Evolutionary conservation across 2,888 invertebrate species (phyloP).

Genomic region (Troglohyphantes excavatus): DNA sequence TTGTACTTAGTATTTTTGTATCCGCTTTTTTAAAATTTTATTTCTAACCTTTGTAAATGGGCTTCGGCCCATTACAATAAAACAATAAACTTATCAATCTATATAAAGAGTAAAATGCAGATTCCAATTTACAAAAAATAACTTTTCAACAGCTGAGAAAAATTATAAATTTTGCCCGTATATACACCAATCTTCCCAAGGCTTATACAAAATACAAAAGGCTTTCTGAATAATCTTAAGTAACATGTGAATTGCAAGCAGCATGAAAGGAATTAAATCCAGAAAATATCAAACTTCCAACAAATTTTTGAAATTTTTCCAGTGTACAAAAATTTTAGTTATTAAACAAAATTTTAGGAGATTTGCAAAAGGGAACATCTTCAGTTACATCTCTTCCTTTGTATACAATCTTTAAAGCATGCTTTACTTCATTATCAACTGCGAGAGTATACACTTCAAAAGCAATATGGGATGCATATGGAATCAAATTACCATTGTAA

Average conservation of each 20-base stretch:
- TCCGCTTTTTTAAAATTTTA: too few relatives aligned
- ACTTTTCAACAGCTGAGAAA: too few relatives aligned
- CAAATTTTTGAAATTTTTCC: constrained; percentile 92
- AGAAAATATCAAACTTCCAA: constrained; percentile 92
- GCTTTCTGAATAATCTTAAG: too few relatives aligned
- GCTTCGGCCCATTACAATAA: too few relatives aligned
- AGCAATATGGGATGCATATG: constrained; percentile 92
- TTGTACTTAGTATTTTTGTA: too few relatives aligned
- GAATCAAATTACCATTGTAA: constrained; percentile 86
- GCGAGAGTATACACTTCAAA: constrained; percentile 92
- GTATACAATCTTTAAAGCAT: constrained; percentile 91
- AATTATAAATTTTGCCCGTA: too few relatives aligned
- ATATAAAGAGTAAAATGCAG: too few relatives aligned
- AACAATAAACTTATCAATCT: too few relatives aligned
- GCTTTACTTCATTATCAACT: constrained; percentile 84
- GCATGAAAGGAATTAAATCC: constrained; percentile 95
- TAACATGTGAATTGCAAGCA: constrained; percentile 82
- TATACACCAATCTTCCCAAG: too few relatives aligned
- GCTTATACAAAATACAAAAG: too few relatives aligned
- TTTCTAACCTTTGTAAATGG: too few relatives aligned
- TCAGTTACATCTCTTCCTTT: constrained; percentile 94
- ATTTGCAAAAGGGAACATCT: constrained; percentile 89
- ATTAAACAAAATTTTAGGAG: constrained; percentile 81
- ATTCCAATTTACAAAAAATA: too few relatives aligned
- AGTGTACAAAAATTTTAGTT: constrained; percentile 88